phyloP scores from a whole-genome alignment of 35 echinoderm and acorn worm species.

The Ophiothrix spiculata region DNA sequence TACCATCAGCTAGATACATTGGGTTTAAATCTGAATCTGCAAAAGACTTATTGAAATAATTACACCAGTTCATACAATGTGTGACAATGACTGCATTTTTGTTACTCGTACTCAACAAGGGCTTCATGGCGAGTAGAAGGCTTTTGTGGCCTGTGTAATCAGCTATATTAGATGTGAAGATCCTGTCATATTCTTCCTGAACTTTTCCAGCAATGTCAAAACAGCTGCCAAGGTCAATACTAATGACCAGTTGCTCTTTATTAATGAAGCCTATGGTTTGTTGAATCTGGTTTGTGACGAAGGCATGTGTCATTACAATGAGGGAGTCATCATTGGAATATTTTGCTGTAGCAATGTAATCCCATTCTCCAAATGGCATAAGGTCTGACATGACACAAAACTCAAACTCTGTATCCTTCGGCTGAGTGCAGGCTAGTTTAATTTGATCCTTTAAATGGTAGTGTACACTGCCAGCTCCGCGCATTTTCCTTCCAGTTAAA shows the following conservation, averaged over 20 bases:
- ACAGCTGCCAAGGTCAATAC: slow-evolving; percentile 18
- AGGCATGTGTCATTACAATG: slow-evolving; percentile 40
- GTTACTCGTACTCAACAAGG: slow-evolving; percentile 32
- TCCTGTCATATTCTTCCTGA: slow-evolving; percentile 33
- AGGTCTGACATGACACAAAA: slow-evolving; percentile 33
- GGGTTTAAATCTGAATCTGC: neutral
- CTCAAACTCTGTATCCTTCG: neutral
- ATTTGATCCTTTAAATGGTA: neutral
- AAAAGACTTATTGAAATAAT: neutral
- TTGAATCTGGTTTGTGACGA: slow-evolving; percentile 12
- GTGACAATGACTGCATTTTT: slow-evolving; percentile 44
- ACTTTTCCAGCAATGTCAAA: neutral
- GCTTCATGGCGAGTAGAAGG: slow-evolving; percentile 28
- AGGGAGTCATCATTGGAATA: neutral
- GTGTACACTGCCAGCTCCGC: neutral
- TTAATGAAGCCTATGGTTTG: slow-evolving; percentile 22
- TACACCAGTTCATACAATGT: slow-evolving; percentile 36
- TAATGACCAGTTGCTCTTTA: slow-evolving; percentile 17
- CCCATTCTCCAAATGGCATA: slow-evolving; percentile 47
- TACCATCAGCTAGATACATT: neutral
- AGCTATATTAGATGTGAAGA: slow-evolving; percentile 48
- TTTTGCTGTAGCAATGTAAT: slow-evolving; percentile 31
- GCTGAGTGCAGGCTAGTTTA: neutral
- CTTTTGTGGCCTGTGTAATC: slow-evolving; percentile 23
- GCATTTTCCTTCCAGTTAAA: neutral